A percentile compares a stretch with the other conserved stretches of the same genome.
phyloP scores from a whole-genome alignment of 2,797 vertebrate species.

The Vespertilio murinus region DNA sequence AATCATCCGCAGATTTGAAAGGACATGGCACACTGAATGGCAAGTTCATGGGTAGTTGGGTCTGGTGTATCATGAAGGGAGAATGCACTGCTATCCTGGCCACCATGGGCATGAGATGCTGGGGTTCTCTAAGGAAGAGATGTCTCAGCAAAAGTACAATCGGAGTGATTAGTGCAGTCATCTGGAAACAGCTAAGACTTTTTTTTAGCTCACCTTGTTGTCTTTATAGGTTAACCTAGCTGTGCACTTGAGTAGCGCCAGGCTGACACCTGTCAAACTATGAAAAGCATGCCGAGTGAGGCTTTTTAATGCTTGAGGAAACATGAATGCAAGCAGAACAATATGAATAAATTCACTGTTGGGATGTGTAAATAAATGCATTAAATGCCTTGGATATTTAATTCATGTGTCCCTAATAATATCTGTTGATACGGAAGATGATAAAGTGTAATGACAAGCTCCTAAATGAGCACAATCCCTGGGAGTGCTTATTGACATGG shows the following conservation, averaged over 20 bases:
- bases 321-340: constrained; percentile 29
- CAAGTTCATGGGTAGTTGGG: neutral
- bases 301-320: constrained; percentile 63
- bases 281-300: constrained; percentile 43
- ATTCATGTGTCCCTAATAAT: constrained; percentile 59
- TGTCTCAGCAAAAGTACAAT: neutral
- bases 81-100: neutral
- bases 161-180: constrained; percentile 5
- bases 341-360: constrained; percentile 47
- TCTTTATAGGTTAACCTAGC: constrained; percentile 56
- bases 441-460: constrained; percentile 74
- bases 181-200: constrained; percentile 20
- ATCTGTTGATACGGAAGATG: constrained; percentile 75
- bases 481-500: constrained; percentile 59
- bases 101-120: neutral
- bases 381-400: constrained; percentile 46
- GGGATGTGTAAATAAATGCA: constrained; percentile 69
- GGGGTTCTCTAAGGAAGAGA: neutral
- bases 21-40: neutral
- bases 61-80: neutral
- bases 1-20: neutral
- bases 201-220: constrained; percentile 35
- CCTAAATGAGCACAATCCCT: constrained; percentile 65
- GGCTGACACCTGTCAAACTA: constrained; percentile 67
- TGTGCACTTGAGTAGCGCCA: neutral